phyloP scores from a whole-genome alignment of 2,888 invertebrate species.

The Dusona sp. region DNA sequence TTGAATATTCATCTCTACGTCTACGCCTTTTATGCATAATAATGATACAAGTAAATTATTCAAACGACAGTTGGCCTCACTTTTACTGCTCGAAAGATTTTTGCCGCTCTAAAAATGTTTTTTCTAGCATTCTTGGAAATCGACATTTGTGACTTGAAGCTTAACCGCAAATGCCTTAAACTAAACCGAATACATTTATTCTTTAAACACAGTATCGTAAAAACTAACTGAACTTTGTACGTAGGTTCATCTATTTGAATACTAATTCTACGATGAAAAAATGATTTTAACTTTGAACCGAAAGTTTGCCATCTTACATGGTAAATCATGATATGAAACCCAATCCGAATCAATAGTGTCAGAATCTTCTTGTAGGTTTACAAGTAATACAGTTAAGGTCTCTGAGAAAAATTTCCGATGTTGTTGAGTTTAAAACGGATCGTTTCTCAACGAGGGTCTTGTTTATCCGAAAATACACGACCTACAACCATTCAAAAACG shows the following conservation, averaged over 20 bases:
- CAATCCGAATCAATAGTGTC: not conserved
- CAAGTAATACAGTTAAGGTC: not conserved
- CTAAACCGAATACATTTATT: too few species aligned
- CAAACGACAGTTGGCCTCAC: not conserved
- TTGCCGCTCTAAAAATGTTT: not conserved
- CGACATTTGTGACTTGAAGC: too few species aligned
- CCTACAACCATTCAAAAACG: conserved; percentile 34
- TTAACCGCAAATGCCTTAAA: too few species aligned
- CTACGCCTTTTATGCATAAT: not conserved
- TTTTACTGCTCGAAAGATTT: not conserved
- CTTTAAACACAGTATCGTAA: too few species aligned
- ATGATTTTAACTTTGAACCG: not conserved
- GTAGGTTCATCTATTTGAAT: not conserved
- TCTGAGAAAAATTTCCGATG: not conserved
- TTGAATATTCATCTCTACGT: not conserved
- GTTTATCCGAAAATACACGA: conserved; percentile 61
- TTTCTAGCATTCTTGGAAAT: too few species aligned
- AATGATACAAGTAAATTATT: not conserved
- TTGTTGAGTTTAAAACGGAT: conserved; percentile 26
- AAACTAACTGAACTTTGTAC: not conserved
- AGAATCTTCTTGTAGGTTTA: not conserved
- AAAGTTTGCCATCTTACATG: not conserved
- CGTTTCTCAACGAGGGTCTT: conserved; percentile 2
- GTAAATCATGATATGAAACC: not conserved
- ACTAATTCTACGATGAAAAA: not conserved